A percentile compares a stretch with the other conserved stretches of the same genome.
Conservation (phyloP, 2,797 vertebrate species). For the Aselliscus stoliczkanus region DNA sequence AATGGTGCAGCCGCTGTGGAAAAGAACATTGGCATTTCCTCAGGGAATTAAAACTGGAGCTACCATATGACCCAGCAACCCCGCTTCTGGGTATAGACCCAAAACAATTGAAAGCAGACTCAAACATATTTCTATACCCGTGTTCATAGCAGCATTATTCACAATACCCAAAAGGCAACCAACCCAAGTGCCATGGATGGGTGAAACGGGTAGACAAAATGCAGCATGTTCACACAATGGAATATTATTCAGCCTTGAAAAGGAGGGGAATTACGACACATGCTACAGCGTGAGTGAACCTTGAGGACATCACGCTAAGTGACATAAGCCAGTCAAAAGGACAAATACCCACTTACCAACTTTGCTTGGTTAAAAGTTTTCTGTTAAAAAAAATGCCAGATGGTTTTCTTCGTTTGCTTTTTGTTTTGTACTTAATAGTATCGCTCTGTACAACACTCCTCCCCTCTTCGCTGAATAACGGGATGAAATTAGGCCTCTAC, state of each 20-base stretch:
- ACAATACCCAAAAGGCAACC: neutral
- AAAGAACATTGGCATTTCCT: neutral
- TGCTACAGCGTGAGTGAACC: neutral
- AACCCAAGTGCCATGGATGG: neutral
- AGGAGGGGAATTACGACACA: neutral
- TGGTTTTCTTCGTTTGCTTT: neutral
- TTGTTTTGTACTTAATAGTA: neutral
- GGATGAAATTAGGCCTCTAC: neutral
- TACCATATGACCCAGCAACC: fast-evolving
- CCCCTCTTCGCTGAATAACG: neutral
- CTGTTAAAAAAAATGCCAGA: neutral
- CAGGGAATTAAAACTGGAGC: neutral
- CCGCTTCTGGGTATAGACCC: neutral
- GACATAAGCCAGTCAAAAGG: neutral
- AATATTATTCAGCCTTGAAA: neutral
- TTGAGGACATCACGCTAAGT: neutral
- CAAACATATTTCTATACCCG: neutral
- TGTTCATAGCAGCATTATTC: neutral
- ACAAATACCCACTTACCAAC: neutral
- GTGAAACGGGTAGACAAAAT: neutral
- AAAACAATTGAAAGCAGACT: neutral
- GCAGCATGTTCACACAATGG: neutral
- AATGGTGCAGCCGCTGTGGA: neutral
- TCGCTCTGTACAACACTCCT: too few species aligned
- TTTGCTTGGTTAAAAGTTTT: neutral